Conservation (phyloP, 2,797 vertebrate genomes). For the Propithecus deckenii region DNA sequence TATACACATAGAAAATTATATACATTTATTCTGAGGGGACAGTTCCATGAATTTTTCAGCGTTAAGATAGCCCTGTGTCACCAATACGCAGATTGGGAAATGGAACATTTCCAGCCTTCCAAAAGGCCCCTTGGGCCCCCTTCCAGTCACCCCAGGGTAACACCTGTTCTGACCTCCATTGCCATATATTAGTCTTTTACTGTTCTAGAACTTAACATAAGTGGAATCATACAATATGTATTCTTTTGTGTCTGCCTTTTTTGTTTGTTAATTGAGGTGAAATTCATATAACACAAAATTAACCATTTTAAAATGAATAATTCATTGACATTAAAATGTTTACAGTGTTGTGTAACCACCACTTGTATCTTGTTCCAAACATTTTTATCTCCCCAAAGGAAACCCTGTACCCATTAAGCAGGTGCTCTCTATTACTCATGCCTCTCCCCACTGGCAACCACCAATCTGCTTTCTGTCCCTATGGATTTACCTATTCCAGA, state of each 20-base stretch:
- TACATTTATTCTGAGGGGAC: neutral
- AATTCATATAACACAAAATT: neutral
- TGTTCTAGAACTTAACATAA: neutral
- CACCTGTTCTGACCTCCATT: neutral
- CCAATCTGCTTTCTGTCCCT: neutral
- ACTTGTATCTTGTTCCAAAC: neutral
- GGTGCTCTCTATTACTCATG: neutral
- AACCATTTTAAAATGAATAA: conserved; percentile 13
- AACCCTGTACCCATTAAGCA: neutral
- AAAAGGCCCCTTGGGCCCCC: neutral
- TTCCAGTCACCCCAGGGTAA: neutral
- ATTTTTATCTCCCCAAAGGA: neutral
- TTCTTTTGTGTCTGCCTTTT: neutral
- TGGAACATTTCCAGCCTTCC: neutral
- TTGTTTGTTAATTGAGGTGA: conserved; percentile 25
- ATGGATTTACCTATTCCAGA: neutral
- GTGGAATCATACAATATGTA: neutral
- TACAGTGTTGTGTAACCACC: neutral
- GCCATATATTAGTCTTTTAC: neutral
- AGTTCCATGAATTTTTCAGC: neutral
- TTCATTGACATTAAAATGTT: neutral
- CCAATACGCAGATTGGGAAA: neutral
- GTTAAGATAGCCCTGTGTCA: neutral
- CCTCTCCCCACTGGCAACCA: neutral
- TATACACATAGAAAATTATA: neutral